Base-by-base conservation (phyloP, 1,140 invertebrate genomes). In the Drosophila trapezifrons region DNA sequence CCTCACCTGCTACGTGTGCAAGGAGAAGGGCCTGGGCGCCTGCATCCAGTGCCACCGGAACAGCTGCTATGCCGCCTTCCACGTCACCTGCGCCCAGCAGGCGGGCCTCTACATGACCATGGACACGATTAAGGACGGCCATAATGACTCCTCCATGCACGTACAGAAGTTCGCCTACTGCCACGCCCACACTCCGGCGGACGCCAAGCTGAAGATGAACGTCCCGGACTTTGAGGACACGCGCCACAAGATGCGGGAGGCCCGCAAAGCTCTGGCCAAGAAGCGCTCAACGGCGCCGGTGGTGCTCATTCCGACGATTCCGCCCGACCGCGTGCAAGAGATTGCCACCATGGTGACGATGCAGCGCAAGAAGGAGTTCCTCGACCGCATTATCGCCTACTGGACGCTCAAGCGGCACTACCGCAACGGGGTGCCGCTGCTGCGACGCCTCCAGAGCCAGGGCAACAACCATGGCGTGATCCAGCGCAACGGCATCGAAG, bases 31-130 rank as follows among this genome's bases (percentile, higher is more conserved):
- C 45, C 95, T 96, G 1, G 99, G 99, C 0, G 98, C 98, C 2
- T 99, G 98, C 89, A 99, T 99, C 76, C 99, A 99, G 92, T 99
- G 99, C 92, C 97, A 99, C 90, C 97, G 98, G 84, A 96, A 95
- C 70, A 99, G 97, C 92, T 99, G 98, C 92, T 99, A 99, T 90
- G 96, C 97, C 56, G 98, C 98, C 7, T 99, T 99, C 93, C 99
- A 99, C 92, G 98, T 99, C 0, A 99, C 98, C 1, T 99, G 99
- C 93, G 98, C 98, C 0, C 98, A 99, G 92, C 97, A 98, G 92
- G 98, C 98, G 51, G 98, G 98, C 58, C 93, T 98, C 0, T 95
- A 96, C 78, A 99, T 99, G 98, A 97, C 98, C 92, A 99, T 99
- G 95, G 97, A 99, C 89, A 98, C 97, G 2, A 95, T 98, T 0